These are phyloP conservation scores for Lepidocyrtinus sp. DNA, from an alignment of 2,888 invertebrate genomes.

Conservation along the genomic window DNA sequence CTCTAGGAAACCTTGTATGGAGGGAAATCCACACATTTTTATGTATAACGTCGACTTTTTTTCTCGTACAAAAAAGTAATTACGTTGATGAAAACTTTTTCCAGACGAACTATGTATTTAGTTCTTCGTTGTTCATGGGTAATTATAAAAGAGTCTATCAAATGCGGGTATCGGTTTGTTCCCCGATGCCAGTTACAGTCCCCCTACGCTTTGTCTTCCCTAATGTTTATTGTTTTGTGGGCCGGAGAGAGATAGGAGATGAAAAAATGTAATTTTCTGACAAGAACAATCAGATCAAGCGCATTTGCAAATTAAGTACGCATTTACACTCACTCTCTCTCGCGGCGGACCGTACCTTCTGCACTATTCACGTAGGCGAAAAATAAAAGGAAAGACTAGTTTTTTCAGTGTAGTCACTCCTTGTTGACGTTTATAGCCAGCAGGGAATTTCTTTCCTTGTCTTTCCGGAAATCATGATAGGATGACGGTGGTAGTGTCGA, in stretches of 20 bases:
- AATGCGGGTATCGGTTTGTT: too few species aligned
- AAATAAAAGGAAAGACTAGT: not conserved
- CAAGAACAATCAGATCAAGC: conserved; percentile 52
- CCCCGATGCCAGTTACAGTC: too few species aligned
- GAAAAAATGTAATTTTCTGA: conserved; percentile 47
- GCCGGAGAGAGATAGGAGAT: conserved; percentile 12
- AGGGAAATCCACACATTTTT: not conserved
- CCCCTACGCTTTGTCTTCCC: not conserved
- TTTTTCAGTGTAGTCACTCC: not conserved
- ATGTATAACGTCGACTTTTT: conserved; percentile 9
- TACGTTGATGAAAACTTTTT: not conserved
- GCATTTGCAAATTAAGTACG: conserved; percentile 20
- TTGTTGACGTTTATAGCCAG: conserved; percentile 15
- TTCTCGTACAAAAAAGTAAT: not conserved
- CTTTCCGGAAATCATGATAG: conserved; percentile 9
- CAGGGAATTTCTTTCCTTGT: not conserved
- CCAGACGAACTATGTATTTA: too few species aligned
- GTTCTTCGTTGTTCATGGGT: too few species aligned
- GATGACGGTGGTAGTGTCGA: not conserved
- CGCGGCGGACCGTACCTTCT: not conserved
- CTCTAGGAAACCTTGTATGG: not conserved
- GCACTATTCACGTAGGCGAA: not conserved
- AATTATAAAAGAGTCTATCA: too few species aligned
- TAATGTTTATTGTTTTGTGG: not conserved
- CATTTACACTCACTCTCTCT: conserved; percentile 4